phyloP scores from a whole-genome alignment of 2,797 vertebrate genomes.

The Euthynnus affinis region DNA sequence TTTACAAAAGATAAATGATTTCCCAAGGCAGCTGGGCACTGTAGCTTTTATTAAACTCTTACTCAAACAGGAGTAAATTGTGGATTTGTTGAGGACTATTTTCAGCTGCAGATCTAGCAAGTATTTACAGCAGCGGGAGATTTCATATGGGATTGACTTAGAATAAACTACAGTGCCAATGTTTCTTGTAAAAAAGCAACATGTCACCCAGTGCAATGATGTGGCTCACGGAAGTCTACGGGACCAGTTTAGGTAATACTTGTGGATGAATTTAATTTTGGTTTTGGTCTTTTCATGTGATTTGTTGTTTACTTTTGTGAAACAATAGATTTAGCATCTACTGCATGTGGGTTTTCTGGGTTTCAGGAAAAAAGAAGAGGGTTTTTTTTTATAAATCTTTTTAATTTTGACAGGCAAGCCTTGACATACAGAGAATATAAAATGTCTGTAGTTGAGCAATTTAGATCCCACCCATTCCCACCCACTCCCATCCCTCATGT shows the following conservation, averaged over 20 bases:
- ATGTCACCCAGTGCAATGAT: background rate
- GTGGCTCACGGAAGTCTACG: background rate
- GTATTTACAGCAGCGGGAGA: background rate
- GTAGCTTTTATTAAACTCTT: background rate
- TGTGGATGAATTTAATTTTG: too few species aligned
- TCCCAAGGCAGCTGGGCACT: background rate
- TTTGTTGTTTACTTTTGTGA: background rate
- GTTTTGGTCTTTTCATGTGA: too few species aligned
- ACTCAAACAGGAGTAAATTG: background rate
- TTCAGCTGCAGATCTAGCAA: background rate
- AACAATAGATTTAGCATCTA: conserved; percentile 14
- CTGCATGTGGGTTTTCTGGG: conserved; percentile 8
- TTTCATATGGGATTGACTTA: background rate
- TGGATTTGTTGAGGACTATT: background rate
- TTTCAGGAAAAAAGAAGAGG: conserved; percentile 26
- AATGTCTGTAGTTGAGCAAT: too few species aligned
- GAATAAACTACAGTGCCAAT: background rate
- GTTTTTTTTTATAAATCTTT: too few species aligned
- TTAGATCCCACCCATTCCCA: too few species aligned
- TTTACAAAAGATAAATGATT: background rate
- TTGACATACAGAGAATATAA: too few species aligned
- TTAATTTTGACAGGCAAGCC: too few species aligned
- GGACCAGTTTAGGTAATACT: too few species aligned
- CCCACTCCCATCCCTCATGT: too few species aligned
- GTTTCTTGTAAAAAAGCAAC: background rate